phyloP scores from a whole-genome alignment of 2,113 vertebrate species.

The Gallinago jamesoni region DNA sequence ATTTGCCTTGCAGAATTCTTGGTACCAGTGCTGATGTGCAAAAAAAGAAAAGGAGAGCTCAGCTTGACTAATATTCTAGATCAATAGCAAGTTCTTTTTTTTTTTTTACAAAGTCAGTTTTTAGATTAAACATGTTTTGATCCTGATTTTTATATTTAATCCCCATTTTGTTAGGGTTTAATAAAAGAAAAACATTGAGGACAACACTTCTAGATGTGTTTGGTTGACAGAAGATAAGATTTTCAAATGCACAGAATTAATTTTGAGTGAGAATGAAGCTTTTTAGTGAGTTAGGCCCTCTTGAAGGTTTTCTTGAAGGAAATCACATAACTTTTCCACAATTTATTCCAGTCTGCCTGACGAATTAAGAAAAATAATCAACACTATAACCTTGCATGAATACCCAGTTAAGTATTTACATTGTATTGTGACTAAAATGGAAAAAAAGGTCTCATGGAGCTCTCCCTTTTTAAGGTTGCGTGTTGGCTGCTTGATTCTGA shows the following conservation, averaged over 20 bases:
- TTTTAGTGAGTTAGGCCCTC: background rate
- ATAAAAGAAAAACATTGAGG: background rate
- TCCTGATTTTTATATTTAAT: background rate
- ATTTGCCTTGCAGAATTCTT: background rate
- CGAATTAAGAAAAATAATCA: background rate
- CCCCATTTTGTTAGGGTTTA: background rate
- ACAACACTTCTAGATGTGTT: background rate
- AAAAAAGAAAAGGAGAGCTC: background rate
- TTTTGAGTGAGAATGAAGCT: background rate
- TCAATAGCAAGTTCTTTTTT: background rate
- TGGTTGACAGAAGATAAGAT: background rate
- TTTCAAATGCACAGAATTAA: background rate
- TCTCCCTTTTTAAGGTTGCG: conserved; percentile 81
- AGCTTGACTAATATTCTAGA: background rate
- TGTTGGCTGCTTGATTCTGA: conserved; percentile 92
- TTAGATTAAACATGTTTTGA: background rate
- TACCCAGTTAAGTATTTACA: background rate
- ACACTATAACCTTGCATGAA: background rate
- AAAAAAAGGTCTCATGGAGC: background rate
- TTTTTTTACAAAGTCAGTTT: background rate
- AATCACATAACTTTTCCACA: background rate
- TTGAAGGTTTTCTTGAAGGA: background rate
- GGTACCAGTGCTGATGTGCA: background rate
- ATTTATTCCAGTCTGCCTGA: background rate
- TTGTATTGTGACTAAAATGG: background rate